phyloP scores from a whole-genome alignment of 92 coral and sea anemone genomes.

The Porites evermanni region DNA sequence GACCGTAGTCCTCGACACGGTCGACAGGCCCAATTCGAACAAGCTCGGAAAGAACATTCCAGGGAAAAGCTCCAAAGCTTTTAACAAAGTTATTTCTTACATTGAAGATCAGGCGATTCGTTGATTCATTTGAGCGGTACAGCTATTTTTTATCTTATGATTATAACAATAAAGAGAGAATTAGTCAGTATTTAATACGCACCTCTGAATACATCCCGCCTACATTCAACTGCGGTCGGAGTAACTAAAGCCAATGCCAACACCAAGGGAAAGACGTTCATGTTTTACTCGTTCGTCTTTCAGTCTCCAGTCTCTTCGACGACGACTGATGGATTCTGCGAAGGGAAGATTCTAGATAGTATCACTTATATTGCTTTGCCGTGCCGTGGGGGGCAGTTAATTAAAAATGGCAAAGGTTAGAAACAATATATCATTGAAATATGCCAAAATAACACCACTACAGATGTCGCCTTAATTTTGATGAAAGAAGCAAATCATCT shows the following conservation, averaged over 20 bases:
- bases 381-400: not conserved
- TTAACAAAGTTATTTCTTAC: no score
- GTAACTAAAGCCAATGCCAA: not conserved
- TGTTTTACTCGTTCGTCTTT: not conserved
- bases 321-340: not conserved
- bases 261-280: not conserved
- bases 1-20: no score
- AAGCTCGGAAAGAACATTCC: no score
- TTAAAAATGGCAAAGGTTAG: not conserved
- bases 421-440: not conserved
- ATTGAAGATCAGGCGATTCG: no score
- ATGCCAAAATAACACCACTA: not conserved
- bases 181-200: not conserved
- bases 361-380: not conserved
- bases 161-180: not conserved
- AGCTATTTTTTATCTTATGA: not conserved
- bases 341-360: not conserved
- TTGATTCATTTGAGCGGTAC: no score
- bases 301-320: not conserved
- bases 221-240: not conserved
- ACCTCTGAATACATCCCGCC: not conserved
- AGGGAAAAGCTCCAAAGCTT: no score
- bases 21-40: no score
- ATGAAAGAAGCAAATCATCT: no score
- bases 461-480: no score